These are phyloP conservation scores for Brachypodius melanocephalos DNA, from an alignment of 2,113 vertebrate genomes.

Conservation along the genomic window DNA sequence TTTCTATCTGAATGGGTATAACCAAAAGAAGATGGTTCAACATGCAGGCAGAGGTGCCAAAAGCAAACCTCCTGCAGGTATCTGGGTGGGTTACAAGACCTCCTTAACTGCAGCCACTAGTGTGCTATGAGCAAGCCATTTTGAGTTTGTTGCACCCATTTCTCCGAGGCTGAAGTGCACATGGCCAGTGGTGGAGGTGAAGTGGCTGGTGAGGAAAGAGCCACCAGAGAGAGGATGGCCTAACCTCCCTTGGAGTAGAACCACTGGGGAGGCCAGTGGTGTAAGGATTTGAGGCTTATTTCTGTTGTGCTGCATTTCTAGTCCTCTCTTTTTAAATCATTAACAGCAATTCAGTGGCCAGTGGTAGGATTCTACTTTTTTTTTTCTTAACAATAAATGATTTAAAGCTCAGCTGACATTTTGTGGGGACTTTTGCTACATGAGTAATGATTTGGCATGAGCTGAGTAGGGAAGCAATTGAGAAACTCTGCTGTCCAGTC, in stretches of 20 bases:
- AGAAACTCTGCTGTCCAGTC: not conserved
- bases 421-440: not conserved
- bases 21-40: not conserved
- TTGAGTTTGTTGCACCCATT: not conserved
- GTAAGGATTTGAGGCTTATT: not conserved
- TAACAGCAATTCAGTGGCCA: not conserved
- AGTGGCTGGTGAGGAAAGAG: not conserved
- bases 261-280: not conserved
- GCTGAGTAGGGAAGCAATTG: not conserved
- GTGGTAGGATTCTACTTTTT: not conserved
- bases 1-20: not conserved
- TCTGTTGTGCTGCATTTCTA: not conserved
- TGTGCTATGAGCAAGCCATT: accelerated
- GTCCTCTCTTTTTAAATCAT: not conserved
- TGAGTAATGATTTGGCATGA: not conserved
- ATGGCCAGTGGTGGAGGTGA: accelerated
- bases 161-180: not conserved
- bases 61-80: not conserved
- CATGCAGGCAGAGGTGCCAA: not conserved
- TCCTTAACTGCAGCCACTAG: accelerated
- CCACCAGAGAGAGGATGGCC: not conserved
- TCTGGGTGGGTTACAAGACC: not conserved
- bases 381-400: not conserved
- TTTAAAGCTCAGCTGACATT: not conserved
- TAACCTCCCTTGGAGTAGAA: not conserved